A percentile compares a stretch with the other conserved stretches of the same genome.
Evolutionary conservation across 2,888 invertebrate species (phyloP).

Genomic region (Sinotaia quadrata): DNA sequence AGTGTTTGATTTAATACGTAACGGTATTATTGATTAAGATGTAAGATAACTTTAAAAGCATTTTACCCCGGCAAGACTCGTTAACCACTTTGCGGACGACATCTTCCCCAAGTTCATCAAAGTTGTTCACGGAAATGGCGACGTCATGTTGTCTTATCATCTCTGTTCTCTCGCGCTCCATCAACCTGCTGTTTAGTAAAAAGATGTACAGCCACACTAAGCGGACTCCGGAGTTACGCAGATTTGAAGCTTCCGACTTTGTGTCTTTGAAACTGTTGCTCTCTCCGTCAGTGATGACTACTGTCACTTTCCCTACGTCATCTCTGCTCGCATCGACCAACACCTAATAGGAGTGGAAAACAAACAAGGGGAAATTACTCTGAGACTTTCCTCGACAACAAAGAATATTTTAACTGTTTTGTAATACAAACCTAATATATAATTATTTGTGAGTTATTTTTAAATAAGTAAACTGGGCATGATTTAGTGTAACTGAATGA

Average conservation of each 20-base stretch:
- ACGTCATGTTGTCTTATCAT: constrained; percentile 4
- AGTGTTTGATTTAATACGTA: no score
- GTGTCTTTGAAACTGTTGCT: background rate
- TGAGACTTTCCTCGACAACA: no score
- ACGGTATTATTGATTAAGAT: background rate
- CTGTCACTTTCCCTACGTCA: background rate
- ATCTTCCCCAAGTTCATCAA: constrained; percentile 5
- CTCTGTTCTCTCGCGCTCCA: background rate
- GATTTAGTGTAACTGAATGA: no score
- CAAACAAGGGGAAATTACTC: no score
- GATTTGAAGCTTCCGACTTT: background rate
- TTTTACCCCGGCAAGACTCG: constrained; percentile 7
- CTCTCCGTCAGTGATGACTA: constrained; percentile 12
- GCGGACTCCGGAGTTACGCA: background rate
- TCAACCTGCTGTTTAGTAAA: background rate
- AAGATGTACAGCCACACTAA: constrained; percentile 19
- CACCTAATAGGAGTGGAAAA: no score
- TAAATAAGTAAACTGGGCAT: no score
- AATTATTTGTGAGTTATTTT: no score
- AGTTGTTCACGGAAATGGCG: background rate
- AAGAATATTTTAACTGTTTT: no score
- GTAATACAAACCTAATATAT: no score
- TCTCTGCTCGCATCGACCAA: background rate
- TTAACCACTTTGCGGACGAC: background rate
- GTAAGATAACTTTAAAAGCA: background rate